Conservation (phyloP, 30 jellyfish, hydroid and myxozoan genomes). For the Chironex yamaguchii region DNA sequence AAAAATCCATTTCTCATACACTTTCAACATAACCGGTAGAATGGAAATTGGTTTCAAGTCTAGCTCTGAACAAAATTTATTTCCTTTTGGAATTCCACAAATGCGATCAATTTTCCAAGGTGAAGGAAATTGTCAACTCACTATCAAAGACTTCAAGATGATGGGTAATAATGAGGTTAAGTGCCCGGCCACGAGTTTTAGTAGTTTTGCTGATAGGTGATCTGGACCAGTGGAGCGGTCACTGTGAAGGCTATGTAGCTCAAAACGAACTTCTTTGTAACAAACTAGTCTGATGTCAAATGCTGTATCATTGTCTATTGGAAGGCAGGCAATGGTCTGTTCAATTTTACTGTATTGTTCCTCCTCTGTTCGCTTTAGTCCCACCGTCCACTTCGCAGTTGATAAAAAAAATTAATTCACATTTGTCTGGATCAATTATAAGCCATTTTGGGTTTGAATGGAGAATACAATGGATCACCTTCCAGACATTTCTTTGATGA, state of each 20-base stretch:
- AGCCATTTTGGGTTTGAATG: constrained; percentile 30
- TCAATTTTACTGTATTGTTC: constrained; percentile 1
- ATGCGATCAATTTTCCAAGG: constrained; percentile 14
- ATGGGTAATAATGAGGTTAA: constrained; percentile 1
- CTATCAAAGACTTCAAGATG: constrained; percentile 3
- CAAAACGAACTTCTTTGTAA: constrained; percentile 6
- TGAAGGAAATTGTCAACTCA: constrained; percentile 19
- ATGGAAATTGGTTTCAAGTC: constrained; percentile 17
- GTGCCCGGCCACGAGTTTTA: too few species aligned
- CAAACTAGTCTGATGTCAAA: background rate
- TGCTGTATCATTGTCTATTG: too few species aligned
- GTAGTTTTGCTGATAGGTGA: constrained; percentile 31
- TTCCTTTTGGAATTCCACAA: constrained; percentile 15
- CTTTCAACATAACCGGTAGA: constrained; percentile 22
- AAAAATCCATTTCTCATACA: constrained; percentile 17
- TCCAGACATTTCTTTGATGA: constrained; percentile 69
- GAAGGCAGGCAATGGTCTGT: too few species aligned
- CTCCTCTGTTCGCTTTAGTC: too few species aligned
- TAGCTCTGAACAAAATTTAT: constrained; percentile 6
- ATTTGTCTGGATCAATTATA: constrained; percentile 15
- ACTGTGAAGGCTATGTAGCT: constrained; percentile 20
- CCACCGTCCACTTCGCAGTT: too few species aligned
- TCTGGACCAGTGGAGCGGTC: constrained; percentile 39
- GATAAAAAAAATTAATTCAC: too few species aligned
- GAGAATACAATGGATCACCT: constrained; percentile 36